Percentiles rank a stretch among this genome's conserved stretches.
phyloP scores from a whole-genome alignment of 2,797 vertebrate genomes.

The Falco rusticolus region DNA sequence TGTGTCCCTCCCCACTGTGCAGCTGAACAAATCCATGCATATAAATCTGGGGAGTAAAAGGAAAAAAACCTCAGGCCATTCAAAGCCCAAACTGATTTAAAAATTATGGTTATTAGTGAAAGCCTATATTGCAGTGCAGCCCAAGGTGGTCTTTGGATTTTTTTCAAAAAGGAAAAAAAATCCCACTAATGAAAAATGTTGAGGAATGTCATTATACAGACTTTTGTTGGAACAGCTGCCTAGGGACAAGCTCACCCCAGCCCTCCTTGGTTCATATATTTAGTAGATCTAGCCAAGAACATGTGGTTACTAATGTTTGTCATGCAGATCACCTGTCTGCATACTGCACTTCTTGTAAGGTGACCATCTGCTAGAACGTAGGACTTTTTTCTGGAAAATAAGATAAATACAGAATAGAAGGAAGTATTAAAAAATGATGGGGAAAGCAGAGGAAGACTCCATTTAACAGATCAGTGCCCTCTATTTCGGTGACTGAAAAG shows the following conservation, averaged over 20 bases:
- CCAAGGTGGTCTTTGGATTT: background rate
- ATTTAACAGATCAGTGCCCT: background rate
- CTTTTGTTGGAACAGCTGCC: background rate
- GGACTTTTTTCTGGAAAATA: background rate
- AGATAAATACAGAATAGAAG: background rate
- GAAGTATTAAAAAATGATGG: background rate
- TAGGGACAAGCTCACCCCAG: background rate
- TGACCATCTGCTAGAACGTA: background rate
- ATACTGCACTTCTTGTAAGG: background rate
- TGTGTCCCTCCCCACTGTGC: fast-evolving
- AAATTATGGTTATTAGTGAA: background rate
- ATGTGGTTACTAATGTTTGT: background rate
- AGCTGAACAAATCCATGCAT: background rate
- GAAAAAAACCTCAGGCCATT: background rate
- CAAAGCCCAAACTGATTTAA: background rate
- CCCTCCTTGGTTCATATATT: background rate
- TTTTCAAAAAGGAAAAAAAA: background rate
- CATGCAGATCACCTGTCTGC: background rate
- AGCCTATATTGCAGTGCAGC: background rate
- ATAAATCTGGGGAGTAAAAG: background rate
- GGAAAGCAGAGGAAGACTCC: background rate
- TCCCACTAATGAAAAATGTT: background rate
- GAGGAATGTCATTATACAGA: background rate
- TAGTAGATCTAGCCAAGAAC: background rate
- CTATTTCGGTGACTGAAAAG: background rate